A percentile compares a stretch with the other conserved stretches of the same genome.
Conservation (phyloP, 2,797 vertebrate genomes). For the Catamblyrhynchus diadema region DNA sequence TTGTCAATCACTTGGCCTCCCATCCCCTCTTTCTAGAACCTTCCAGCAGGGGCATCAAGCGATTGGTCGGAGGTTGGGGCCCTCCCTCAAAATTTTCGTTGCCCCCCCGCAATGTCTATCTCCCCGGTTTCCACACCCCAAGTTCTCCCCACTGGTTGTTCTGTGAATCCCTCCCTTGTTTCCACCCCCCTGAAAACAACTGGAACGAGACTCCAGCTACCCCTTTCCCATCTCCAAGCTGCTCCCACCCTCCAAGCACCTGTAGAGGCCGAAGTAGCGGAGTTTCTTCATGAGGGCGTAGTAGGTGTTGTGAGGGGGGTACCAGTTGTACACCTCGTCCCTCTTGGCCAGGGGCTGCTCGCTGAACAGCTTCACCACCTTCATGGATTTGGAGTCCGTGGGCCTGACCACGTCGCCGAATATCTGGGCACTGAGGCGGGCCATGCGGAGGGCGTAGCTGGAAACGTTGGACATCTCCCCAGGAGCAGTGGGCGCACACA, state of each 20-base stretch:
- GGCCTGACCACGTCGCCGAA: conserved; percentile 86
- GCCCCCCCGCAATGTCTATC: not conserved
- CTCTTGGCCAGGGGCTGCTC: conserved; percentile 83
- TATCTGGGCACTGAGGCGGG: conserved; percentile 87
- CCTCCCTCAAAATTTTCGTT: not conserved
- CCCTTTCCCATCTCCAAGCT: not conserved
- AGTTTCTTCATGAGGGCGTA: conserved; percentile 85
- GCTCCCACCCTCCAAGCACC: conserved; percentile 70
- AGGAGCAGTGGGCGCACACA: not conserved
- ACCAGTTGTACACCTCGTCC: conserved; percentile 90
- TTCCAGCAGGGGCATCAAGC: not conserved
- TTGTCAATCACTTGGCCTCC: not conserved
- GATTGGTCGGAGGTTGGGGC: rapidly evolving
- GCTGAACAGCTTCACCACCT: conserved; percentile 88
- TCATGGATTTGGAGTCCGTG: conserved; percentile 88
- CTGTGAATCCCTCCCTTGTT: not conserved
- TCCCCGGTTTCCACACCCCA: not conserved
- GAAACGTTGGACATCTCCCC: conserved; percentile 76
- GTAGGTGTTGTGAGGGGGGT: conserved; percentile 90
- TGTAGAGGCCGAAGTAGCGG: conserved; percentile 89
- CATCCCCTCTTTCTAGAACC: not conserved
- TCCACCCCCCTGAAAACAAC: not conserved
- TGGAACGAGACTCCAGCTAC: not conserved
- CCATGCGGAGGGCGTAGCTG: conserved; percentile 87
- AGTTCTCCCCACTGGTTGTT: not conserved